Conservation (phyloP, 1,140 invertebrate species). For the Drosophila aff. region DNA sequence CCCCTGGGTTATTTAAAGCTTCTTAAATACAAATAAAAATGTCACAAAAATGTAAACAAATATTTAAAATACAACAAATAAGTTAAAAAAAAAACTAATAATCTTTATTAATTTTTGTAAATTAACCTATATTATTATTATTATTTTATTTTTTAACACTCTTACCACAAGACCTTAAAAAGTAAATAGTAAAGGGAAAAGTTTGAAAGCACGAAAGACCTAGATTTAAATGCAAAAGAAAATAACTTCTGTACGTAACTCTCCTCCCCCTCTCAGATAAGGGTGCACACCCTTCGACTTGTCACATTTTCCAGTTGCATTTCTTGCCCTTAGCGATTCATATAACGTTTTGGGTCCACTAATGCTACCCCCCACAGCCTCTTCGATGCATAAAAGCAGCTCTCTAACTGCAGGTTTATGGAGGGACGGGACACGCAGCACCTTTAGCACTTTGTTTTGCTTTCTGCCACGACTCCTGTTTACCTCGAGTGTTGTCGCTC, state of each 20-base stretch:
- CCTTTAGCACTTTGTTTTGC: conserved; percentile 46
- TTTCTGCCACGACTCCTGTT: conserved; percentile 30
- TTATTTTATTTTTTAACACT: not conserved
- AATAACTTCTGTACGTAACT: not conserved
- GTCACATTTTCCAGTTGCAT: not conserved
- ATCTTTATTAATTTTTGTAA: not conserved
- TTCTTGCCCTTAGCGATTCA: conserved; percentile 29
- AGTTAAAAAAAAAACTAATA: no score
- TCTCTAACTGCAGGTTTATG: conserved; percentile 24
- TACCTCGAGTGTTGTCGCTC: conserved; percentile 34
- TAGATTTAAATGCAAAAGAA: not conserved
- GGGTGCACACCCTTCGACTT: conserved; percentile 12
- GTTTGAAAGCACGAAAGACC: not conserved
- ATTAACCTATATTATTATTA: no score
- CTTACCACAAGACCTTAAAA: no score
- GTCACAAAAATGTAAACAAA: no score
- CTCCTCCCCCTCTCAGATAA: not conserved
- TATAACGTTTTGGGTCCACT: conserved; percentile 32
- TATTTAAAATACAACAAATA: not conserved
- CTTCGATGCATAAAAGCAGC: conserved; percentile 22
- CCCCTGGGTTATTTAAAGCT: no score
- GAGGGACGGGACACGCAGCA: conserved; percentile 32
- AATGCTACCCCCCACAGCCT: conserved; percentile 28
- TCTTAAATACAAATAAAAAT: not conserved
- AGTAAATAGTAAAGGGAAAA: not conserved